phyloP scores from a whole-genome alignment of 2,113 vertebrate species.

The Microtus oregoni region DNA sequence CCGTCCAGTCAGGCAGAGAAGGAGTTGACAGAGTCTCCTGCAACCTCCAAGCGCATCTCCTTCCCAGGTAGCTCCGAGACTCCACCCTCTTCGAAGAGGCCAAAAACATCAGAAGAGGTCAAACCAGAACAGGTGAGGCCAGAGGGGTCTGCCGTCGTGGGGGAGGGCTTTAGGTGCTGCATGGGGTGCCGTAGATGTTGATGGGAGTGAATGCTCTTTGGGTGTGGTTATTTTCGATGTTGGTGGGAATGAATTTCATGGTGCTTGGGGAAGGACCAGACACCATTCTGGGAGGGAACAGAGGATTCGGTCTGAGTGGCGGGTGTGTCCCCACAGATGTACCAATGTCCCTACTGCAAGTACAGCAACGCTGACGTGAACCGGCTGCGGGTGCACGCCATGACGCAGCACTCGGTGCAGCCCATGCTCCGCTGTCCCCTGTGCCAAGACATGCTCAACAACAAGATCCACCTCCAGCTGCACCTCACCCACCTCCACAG shows the following conservation, averaged over 20 bases:
- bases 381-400: conserved; percentile 97
- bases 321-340: conserved; percentile 89
- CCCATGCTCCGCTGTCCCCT: conserved; percentile 98
- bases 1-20: conserved; percentile 92
- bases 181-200: not conserved
- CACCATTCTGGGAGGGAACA: not conserved
- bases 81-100: conserved; percentile 93
- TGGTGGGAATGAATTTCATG: not conserved
- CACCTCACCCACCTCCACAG: conserved; percentile 99
- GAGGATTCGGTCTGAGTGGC: not conserved
- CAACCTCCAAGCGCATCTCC: conserved; percentile 91
- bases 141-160: not conserved
- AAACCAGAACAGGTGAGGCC: conserved; percentile 94
- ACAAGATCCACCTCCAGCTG: conserved; percentile 99
- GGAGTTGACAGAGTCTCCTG: conserved; percentile 92
- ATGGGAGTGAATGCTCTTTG: not conserved
- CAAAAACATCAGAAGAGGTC: conserved; percentile 94
- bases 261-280: conserved; percentile 54
- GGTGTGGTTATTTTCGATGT: not conserved
- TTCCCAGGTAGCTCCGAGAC: conserved; percentile 93
- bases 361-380: conserved; percentile 97
- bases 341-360: conserved; percentile 99
- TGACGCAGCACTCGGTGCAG: conserved; percentile 99
- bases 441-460: conserved; percentile 99
- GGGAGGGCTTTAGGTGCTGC: no score